Base-by-base conservation (phyloP, 2,797 vertebrate species). In the Taeniopygia guttata region DNA sequence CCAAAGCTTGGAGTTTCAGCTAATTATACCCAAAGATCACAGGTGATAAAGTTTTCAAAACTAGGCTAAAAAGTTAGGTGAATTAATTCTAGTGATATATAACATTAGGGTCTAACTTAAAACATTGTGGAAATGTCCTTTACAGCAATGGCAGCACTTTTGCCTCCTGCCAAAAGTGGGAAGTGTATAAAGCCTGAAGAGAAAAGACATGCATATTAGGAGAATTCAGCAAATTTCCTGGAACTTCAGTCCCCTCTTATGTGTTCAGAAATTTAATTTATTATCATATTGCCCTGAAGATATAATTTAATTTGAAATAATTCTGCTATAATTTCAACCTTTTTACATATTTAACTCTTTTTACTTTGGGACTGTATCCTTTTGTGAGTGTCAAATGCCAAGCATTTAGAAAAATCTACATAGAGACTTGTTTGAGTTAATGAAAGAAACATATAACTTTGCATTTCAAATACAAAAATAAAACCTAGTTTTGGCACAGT, bases 181-280 rank as follows among this genome's bases (percentile, higher is more conserved):
- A 91, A 62, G 3, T 32, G 3, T 54, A 40, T 59, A 67, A 89
- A 86, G 30, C 59, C 38, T 77, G 27, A 89, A 76, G 51, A 89
- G 30, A 76, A 93, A 90, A 60, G 23, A 68, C 38, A 74, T 36
- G 27, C 43, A 23, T 75, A 76, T 88, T 82, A 93, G 52, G 27
- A 87, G 46, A 93, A 84, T 92, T 87, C 89, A 89, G 55, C 42
- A 95, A 84, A 87, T 85, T 91, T 96, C 68, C 49, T 74, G 72
- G 30, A 87, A 87, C 68, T 88, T 72, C 40, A 16, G 23, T 88
- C 21, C 15, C 6, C 25, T 58, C 58, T 81, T 29, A 18, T 69
- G 11, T 51, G 19, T 76, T 84, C 52, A 92, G 59, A 84, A 93
- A 73, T 52, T 43, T 81, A 76, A 91, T 86, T 75, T 81, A 62